These are phyloP conservation scores for Papilio machaon DNA, from an alignment of 1,140 invertebrate species.

Conservation along the genomic window DNA sequence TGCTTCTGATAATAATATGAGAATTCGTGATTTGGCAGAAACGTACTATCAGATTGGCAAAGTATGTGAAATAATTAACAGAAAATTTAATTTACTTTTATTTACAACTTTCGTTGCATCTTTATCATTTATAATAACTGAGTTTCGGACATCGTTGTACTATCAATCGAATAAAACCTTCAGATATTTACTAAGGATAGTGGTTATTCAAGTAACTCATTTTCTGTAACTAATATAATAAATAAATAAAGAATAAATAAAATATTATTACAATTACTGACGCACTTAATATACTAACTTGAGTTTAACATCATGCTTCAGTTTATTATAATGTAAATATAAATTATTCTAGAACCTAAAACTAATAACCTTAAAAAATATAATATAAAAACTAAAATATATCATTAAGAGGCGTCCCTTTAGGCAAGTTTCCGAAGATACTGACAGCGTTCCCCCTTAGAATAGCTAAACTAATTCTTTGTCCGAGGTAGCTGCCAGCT, in stretches of 20 bases:
- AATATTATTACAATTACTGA: no score
- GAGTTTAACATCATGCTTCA: no score
- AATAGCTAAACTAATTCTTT: no score
- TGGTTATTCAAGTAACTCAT: conserved; percentile 58
- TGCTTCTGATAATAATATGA: conserved; percentile 49
- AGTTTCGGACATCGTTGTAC: conserved; percentile 63
- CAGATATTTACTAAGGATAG: conserved; percentile 44
- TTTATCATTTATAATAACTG: conserved; percentile 60
- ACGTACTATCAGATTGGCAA: conserved; percentile 59
- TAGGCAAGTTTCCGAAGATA: no score
- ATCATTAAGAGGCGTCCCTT: no score
- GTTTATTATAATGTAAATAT: no score
- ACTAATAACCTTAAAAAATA: no score
- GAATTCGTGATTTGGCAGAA: conserved; percentile 55
- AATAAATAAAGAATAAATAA: background rate
- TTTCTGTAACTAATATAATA: conserved; percentile 16
- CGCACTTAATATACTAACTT: no score
- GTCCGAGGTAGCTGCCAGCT: no score
- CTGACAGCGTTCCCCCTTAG: no score
- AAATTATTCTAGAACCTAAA: no score
- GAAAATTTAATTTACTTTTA: conserved; percentile 62
- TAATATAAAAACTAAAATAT: no score
- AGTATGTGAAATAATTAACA: conserved; percentile 54
- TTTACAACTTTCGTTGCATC: conserved; percentile 62
- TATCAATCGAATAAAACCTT: conserved; percentile 42